phyloP scores from a whole-genome alignment of 2,113 vertebrate genomes.

The Craseonycteris thonglongyai region DNA sequence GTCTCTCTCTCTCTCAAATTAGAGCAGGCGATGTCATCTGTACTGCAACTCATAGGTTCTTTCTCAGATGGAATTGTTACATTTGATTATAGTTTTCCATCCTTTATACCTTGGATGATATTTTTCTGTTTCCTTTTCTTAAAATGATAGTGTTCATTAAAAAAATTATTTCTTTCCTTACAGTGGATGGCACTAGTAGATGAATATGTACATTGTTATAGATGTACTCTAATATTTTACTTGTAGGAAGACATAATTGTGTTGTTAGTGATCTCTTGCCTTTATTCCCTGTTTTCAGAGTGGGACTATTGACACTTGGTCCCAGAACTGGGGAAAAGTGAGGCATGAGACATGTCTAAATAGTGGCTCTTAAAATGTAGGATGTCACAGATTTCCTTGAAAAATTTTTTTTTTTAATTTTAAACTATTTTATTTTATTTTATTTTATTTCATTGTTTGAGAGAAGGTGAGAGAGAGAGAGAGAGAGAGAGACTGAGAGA shows the following conservation, averaged over 20 bases:
- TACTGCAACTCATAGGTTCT: neutral
- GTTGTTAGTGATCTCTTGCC: neutral
- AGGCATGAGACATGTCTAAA: neutral
- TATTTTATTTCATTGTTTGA: too few relatives aligned
- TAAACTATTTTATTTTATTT: too few relatives aligned
- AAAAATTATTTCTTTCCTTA: neutral
- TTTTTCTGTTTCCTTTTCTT: constrained; percentile 13
- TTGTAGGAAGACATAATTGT: neutral
- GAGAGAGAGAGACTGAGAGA: too few relatives aligned
- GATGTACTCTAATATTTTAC: neutral
- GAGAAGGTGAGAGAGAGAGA: too few relatives aligned
- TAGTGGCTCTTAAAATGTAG: neutral
- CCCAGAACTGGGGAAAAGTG: neutral
- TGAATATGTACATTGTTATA: neutral
- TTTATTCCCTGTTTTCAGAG: neutral
- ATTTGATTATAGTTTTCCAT: constrained; percentile 15
- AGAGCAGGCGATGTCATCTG: neutral
- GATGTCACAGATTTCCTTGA: neutral
- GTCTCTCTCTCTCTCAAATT: neutral
- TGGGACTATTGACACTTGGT: neutral
- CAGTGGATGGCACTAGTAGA: neutral
- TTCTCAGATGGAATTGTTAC: neutral
- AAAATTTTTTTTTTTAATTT: too few relatives aligned
- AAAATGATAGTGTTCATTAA: neutral
- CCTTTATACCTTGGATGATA: neutral